Base-by-base conservation (phyloP, 1,140 invertebrate genomes). In the Bombus terrestris region DNA sequence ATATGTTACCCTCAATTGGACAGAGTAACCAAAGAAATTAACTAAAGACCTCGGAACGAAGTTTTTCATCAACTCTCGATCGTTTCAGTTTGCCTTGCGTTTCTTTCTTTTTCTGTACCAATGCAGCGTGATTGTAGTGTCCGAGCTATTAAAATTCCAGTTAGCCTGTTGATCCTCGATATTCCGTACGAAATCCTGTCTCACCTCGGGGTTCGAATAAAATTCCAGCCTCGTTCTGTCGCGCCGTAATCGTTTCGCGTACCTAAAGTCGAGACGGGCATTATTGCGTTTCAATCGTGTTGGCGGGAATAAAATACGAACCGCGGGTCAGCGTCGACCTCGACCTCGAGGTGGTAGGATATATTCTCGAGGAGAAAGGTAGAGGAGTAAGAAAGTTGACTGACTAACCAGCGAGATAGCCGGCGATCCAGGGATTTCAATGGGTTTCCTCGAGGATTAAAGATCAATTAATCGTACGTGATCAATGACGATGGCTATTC, bases 391-490 rank as follows among this genome's bases (percentile, higher is more conserved):
- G 15, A 74, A 28, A 8, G 25, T 25, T 12, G 41, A 71, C 41
- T 9, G 64, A 71, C 8, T n/a, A 74, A 77, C 68, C 8, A 13
- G 8, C 47, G 25, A 28, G 35, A 43, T 35, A 28, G 9, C 64
- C 28, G 69, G n/a, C 47, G 39, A 68, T 74, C 37, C 2, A 0
- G 59, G 22, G 57, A 81, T 74, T 77, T 39, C 69, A 66, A 62
- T 72, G 72, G 53, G 86, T 88, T 78, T 35, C 10, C 82, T 37
- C 81, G 28, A 62, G 83, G 89, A 90, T 90, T 89, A 90, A 89
- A 62, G 86, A 90, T 90, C 86, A 90, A 90, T 90, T 90, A 90
- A 78, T 68, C 64, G 39, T 32, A 62, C 76, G 81, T 83, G 83
- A 90, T 88, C 76, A 86, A 90, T 82, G 80, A 28, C 68, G 47